Percentiles rank a stretch among this genome's conserved stretches.
Conservation (phyloP, 1,140 invertebrate genomes). For the Zaprionus kolodkinae region DNA sequence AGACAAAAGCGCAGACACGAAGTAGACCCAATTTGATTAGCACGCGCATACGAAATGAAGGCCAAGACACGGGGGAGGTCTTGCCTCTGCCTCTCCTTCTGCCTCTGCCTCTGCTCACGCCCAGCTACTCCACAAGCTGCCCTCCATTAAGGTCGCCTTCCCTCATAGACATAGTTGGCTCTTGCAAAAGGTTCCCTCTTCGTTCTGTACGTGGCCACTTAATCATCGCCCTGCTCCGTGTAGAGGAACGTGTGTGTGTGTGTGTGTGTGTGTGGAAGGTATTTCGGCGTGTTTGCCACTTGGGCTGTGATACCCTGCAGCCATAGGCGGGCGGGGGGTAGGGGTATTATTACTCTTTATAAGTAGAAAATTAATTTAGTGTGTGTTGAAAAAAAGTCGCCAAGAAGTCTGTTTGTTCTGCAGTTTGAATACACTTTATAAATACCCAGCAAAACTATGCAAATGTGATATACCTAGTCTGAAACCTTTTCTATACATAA, state of each 20-base stretch:
- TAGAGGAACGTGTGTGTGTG: background rate
- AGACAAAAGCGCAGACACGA: conserved; percentile 69
- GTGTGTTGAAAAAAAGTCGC: background rate
- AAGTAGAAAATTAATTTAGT: background rate
- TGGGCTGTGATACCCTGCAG: conserved; percentile 19
- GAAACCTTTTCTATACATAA: background rate
- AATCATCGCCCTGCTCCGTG: conserved; percentile 59
- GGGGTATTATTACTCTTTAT: background rate
- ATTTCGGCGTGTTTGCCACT: conserved; percentile 55
- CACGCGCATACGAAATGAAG: conserved; percentile 69
- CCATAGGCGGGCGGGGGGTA: background rate
- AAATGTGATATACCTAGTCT: too few species aligned
- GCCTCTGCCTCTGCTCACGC: conserved; percentile 2
- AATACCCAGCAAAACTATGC: background rate
- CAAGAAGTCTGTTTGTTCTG: background rate
- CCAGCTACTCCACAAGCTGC: background rate
- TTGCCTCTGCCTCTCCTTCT: conserved; percentile 2
- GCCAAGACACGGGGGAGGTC: conserved; percentile 43
- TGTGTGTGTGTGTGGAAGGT: conserved; percentile 23
- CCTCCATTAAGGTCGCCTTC: conserved; percentile 4
- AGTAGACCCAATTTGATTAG: conserved; percentile 82
- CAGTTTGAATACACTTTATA: background rate
- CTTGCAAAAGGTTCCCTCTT: conserved; percentile 16
- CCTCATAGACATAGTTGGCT: background rate
- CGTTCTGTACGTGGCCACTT: conserved; percentile 63